Base-by-base conservation (phyloP, 2,797 vertebrate genomes). In the Coregonus suidteri region DNA sequence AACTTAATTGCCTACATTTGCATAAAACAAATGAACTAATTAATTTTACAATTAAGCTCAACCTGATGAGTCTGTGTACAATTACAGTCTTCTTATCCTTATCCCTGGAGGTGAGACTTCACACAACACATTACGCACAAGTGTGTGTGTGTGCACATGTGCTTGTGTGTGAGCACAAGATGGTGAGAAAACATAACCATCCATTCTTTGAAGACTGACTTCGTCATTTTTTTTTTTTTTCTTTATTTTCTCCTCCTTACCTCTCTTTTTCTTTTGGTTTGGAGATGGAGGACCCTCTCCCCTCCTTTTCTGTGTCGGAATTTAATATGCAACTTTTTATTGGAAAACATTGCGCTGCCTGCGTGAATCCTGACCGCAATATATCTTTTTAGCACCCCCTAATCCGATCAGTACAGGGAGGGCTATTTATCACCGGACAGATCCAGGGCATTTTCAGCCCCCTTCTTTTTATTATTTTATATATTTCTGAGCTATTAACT, bases 401-500 rank as follows among this genome's bases (percentile, higher is more conserved):
- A 97, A 97, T 96, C 95, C 89, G 95, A 97, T 97, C 96, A 96
- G 95, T 95, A 93, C 95, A 95, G 94, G 92, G 94, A 95, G 94
- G 93, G 96, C 95, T 97, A 96, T 97, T 96, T 96, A 97, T 97
- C 96, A 97, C 96, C 94, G 94, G n/a, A n/a, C 95, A 96, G 96
- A 96, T 96, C 96, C 95, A 95, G 95, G 95, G 95, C 95, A 95
- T 96, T 97, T 96, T n/a, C 95, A 95, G 95, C 94, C 96, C n/a
- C n/a, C n/a, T 96, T 96, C 96, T 96, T 97, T 97, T 96, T 97
- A 96, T 96, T 96, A 96, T 97, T 96, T 96, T 96, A 97, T 96
- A 96, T 96, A 96, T 96, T 96, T 97, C 95, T 95, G 95, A 94
- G 96, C 94, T 97, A 96, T 97, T 96, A 96, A 97, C 96, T 97